phyloP scores from a whole-genome alignment of 2,888 invertebrate species.

The Octodonta nipae region DNA sequence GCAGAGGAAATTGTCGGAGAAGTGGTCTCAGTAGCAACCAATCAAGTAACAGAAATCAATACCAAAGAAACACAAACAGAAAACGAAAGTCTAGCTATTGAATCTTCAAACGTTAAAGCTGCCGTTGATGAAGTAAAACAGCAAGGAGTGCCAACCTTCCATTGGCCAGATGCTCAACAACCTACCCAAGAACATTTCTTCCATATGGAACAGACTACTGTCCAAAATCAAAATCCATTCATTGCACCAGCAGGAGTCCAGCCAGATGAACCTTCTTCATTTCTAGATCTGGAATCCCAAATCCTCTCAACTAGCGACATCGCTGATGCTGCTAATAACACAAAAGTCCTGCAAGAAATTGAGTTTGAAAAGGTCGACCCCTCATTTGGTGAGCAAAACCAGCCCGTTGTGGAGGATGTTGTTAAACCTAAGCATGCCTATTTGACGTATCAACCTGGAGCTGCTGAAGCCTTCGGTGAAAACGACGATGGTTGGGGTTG shows the following conservation, averaged over 20 bases:
- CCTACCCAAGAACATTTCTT: background rate
- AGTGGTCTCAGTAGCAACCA: conserved; percentile 15
- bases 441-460: conserved; percentile 24
- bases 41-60: conserved; percentile 8
- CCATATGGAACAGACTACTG: background rate
- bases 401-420: conserved; percentile 14
- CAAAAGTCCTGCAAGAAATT: conserved; percentile 13
- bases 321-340: conserved; percentile 9
- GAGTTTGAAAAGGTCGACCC: conserved; percentile 17
- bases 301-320: conserved; percentile 14
- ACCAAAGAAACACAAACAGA: conserved; percentile 11
- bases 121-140: background rate
- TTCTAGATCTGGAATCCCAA: conserved; percentile 16
- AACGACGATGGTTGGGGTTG: conserved; percentile 51
- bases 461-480: conserved; percentile 23
- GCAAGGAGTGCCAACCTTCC: background rate
- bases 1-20: conserved; percentile 15
- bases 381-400: conserved; percentile 9
- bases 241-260: background rate
- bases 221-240: background rate
- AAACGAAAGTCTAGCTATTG: background rate
- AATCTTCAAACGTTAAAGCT: background rate
- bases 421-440: conserved; percentile 25
- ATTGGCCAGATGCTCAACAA: conserved; percentile 1
- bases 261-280: background rate